These are phyloP conservation scores for Altica lythri DNA, from an alignment of 2,888 invertebrate genomes.

Conservation along the genomic window DNA sequence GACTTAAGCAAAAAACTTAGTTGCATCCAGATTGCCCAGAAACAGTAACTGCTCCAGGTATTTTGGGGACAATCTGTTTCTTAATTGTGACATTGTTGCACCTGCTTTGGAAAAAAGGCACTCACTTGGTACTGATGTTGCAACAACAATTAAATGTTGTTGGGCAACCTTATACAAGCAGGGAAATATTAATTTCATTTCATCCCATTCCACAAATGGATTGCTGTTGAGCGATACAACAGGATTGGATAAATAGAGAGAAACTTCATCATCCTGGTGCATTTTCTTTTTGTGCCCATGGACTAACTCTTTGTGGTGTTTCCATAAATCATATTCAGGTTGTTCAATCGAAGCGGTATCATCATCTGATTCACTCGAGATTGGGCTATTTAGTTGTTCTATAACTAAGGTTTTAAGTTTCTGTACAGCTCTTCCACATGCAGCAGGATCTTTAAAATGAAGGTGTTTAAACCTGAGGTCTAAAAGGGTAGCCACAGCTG, in stretches of 20 bases:
- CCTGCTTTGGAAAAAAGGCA: too few relatives aligned
- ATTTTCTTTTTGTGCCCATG: too few relatives aligned
- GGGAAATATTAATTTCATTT: constrained; percentile 7
- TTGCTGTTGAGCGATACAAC: neutral
- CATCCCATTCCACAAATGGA: constrained; percentile 14
- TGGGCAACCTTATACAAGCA: constrained; percentile 11
- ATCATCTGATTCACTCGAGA: neutral
- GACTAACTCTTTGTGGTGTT: neutral
- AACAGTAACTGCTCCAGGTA: neutral
- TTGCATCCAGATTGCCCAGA: neutral
- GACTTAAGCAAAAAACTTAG: neutral
- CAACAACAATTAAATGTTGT: neutral
- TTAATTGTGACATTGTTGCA: neutral
- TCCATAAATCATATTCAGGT: neutral
- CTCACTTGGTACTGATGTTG: neutral
- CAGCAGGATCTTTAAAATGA: neutral
- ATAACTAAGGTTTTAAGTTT: neutral
- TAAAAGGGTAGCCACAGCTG: too few relatives aligned
- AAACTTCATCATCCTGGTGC: neutral
- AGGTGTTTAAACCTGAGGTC: too few relatives aligned
- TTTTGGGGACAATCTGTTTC: neutral
- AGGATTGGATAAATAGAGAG: neutral
- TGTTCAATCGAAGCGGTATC: neutral
- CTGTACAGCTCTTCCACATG: neutral
- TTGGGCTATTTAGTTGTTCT: neutral